Evolutionary conservation across 2,888 invertebrate species (phyloP).

Genomic region (Drosophila recens): DNA sequence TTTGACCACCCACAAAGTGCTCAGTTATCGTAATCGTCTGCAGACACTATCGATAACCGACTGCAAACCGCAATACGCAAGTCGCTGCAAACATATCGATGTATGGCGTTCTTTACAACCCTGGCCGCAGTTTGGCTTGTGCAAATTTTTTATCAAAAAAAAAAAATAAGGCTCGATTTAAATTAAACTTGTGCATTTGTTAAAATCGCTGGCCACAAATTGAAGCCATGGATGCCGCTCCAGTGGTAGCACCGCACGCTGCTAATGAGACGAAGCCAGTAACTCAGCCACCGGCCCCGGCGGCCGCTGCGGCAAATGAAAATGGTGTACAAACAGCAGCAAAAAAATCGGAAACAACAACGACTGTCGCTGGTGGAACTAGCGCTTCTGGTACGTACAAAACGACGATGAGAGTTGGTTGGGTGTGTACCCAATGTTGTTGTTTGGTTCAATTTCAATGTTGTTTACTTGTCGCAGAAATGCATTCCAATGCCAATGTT

Average conservation of each 20-base stretch:
- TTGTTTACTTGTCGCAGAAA: conserved; percentile 55
- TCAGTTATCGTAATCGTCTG: conserved; percentile 26
- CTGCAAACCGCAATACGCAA: conserved; percentile 8
- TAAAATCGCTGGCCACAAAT: conserved; percentile 29
- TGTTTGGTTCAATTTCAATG: conserved; percentile 23
- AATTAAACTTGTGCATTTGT: conserved; percentile 53
- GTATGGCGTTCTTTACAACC: conserved; percentile 64
- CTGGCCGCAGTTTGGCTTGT: conserved; percentile 65
- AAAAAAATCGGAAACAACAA: conserved; percentile 72
- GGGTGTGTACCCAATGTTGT: conserved; percentile 28
- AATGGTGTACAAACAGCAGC: conserved; percentile 80
- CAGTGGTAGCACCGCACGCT: conserved; percentile 48
- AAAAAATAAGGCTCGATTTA: conserved; percentile 58
- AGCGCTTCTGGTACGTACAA: conserved; percentile 44
- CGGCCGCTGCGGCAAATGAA: conserved; percentile 63
- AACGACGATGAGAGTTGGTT: background rate
- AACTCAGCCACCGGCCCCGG: conserved; percentile 65
- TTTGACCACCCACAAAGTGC: conserved; percentile 61
- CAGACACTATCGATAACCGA: conserved; percentile 34
- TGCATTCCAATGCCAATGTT: conserved; percentile 56
- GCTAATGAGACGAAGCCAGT: conserved; percentile 54
- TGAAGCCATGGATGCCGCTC: conserved; percentile 68
- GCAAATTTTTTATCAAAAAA: conserved; percentile 64
- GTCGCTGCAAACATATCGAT: conserved; percentile 46
- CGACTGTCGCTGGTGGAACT: conserved; percentile 39